Conservation (phyloP, 2,113 vertebrate species). For the Fregetta grallaria region DNA sequence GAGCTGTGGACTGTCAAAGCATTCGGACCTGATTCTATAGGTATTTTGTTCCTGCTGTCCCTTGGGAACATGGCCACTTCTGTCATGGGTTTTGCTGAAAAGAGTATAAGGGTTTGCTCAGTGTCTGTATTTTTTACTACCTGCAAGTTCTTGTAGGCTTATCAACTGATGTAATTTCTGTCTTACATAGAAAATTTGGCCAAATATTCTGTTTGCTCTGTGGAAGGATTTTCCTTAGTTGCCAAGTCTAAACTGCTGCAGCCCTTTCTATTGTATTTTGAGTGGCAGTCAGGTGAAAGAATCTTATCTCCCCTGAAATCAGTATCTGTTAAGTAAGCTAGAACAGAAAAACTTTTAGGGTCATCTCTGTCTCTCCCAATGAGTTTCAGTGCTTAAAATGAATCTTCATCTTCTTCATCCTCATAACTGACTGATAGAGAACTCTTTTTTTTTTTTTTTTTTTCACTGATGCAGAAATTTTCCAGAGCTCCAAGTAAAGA, state of each 20-base stretch:
- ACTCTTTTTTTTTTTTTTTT: not conserved
- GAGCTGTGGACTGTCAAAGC: not conserved
- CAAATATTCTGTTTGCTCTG: not conserved
- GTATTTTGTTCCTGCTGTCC: not conserved
- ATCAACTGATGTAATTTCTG: not conserved
- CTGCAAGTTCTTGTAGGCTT: not conserved
- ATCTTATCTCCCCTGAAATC: not conserved
- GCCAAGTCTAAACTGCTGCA: not conserved
- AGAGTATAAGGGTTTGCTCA: not conserved
- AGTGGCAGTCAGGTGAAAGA: not conserved
- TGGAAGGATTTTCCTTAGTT: not conserved
- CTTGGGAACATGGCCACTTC: rapidly evolving
- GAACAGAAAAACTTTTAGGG: not conserved
- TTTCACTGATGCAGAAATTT: not conserved
- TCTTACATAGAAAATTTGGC: not conserved
- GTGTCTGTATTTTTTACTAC: not conserved
- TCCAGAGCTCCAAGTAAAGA: not conserved
- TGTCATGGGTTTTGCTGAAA: not conserved
- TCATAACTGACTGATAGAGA: not conserved
- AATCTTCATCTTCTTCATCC: not conserved
- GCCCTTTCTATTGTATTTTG: not conserved
- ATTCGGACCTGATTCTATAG: not conserved
- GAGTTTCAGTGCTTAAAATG: not conserved
- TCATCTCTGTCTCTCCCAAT: not conserved
- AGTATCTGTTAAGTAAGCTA: not conserved